Evolutionary conservation across 2,113 vertebrate genomes (phyloP).

Genomic region (Hemiprocne comata): DNA sequence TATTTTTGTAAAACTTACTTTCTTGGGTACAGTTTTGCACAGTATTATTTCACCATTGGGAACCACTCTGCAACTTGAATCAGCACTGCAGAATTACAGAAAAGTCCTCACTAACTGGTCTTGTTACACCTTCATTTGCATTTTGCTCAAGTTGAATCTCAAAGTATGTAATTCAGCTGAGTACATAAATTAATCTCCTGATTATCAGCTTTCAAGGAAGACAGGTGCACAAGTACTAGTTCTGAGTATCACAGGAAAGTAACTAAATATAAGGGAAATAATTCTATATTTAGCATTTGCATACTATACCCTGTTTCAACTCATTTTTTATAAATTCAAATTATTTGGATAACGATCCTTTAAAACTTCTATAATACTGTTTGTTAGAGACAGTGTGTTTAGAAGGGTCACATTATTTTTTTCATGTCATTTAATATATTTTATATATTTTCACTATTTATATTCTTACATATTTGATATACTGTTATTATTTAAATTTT

Average conservation of each 20-base stretch:
- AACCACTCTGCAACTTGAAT: background rate
- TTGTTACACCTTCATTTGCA: background rate
- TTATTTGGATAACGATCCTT: background rate
- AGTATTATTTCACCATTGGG: background rate
- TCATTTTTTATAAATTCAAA: background rate
- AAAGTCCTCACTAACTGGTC: background rate
- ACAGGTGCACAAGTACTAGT: background rate
- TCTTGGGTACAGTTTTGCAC: background rate
- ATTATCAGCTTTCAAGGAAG: slow-evolving; percentile 20
- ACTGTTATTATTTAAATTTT: background rate
- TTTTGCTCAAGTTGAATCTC: slow-evolving; percentile 18
- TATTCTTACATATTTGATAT: background rate
- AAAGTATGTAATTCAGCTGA: background rate
- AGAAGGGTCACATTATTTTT: background rate
- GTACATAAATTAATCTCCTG: slow-evolving; percentile 5
- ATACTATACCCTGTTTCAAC: background rate
- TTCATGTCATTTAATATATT: background rate
- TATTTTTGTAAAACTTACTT: background rate
- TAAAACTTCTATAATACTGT: background rate
- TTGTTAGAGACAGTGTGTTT: background rate
- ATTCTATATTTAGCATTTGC: background rate
- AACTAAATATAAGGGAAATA: background rate
- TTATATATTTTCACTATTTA: background rate
- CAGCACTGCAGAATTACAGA: background rate
- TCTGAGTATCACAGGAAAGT: background rate